Percentiles rank a stretch among this genome's conserved stretches.
Evolutionary conservation across 2,888 invertebrate genomes (phyloP).

Genomic region (Teinopalpus imperialis): DNA sequence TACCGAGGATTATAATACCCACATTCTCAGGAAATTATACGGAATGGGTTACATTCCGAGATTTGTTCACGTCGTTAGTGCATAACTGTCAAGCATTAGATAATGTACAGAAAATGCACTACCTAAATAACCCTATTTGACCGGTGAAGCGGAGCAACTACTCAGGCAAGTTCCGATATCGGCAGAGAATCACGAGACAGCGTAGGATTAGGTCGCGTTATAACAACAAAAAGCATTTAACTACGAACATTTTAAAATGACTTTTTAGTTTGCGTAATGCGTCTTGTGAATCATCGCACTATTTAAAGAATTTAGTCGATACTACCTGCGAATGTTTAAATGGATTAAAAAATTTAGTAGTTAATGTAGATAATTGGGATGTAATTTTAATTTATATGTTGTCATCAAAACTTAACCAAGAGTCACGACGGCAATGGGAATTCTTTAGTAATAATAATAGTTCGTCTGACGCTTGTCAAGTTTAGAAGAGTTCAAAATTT

Average conservation of each 20-base stretch:
- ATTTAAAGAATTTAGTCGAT: constrained; percentile 1
- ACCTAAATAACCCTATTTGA: constrained; percentile 23
- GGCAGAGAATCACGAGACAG: no score
- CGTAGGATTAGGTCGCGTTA: not conserved
- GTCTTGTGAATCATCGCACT: not conserved
- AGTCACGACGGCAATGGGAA: not conserved
- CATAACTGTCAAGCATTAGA: not conserved
- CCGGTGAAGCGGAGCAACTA: not conserved
- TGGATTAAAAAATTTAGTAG: not conserved
- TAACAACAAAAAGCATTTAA: not conserved
- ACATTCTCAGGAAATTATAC: not conserved
- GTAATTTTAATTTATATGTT: not conserved
- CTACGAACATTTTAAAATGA: not conserved
- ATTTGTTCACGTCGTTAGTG: not conserved
- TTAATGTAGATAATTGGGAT: not conserved
- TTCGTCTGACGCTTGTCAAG: not conserved
- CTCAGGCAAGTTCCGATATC: not conserved
- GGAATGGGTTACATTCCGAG: not conserved
- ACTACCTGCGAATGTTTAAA: not conserved
- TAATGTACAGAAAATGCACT: not conserved
- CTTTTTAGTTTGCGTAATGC: not conserved
- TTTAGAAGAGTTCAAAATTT: not conserved
- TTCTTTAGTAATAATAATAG: not conserved
- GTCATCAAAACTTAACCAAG: not conserved
- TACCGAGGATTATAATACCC: not conserved